These are phyloP conservation scores for Ibidorhyncha struthersii DNA, from an alignment of 2,113 vertebrate species.

Conservation along the genomic window DNA sequence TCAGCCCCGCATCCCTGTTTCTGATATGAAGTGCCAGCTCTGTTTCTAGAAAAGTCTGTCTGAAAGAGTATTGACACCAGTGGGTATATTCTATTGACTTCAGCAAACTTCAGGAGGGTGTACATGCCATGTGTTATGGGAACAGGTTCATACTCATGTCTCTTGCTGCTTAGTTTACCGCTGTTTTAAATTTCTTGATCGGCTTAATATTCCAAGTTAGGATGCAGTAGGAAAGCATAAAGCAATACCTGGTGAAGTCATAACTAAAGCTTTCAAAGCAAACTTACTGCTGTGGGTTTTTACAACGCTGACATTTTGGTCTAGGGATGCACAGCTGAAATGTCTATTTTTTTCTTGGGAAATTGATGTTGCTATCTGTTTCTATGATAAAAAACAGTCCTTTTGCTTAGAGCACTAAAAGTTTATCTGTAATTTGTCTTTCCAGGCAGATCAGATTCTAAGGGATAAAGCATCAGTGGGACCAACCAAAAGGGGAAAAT, in stretches of 20 bases:
- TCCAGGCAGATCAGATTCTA: conserved; percentile 57
- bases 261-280: conserved; percentile 47
- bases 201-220: conserved; percentile 14
- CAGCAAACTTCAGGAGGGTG: background rate
- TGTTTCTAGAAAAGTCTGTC: background rate
- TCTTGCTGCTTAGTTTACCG: conserved; percentile 14
- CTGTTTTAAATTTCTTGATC: background rate
- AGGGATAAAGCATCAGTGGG: conserved; percentile 37
- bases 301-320: conserved; percentile 12
- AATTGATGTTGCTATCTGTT: conserved; percentile 62
- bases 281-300: conserved; percentile 10
- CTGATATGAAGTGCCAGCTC: background rate
- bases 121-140: fast-evolving
- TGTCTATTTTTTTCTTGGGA: conserved; percentile 26
- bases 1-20: background rate
- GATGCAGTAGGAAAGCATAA: conserved; percentile 31
- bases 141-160: background rate
- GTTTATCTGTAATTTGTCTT: conserved; percentile 68
- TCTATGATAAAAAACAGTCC: conserved; percentile 62
- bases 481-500: conserved; percentile 34
- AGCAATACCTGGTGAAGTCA: conserved; percentile 42
- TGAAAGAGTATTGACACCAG: background rate
- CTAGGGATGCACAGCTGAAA: conserved; percentile 39
- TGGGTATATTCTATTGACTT: background rate
- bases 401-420: conserved; percentile 57